Evolutionary conservation across 2,797 vertebrate species (phyloP), one percentile per base, ranked within the genome.

Genomic region (Pseudomugil tenellus): DNA sequence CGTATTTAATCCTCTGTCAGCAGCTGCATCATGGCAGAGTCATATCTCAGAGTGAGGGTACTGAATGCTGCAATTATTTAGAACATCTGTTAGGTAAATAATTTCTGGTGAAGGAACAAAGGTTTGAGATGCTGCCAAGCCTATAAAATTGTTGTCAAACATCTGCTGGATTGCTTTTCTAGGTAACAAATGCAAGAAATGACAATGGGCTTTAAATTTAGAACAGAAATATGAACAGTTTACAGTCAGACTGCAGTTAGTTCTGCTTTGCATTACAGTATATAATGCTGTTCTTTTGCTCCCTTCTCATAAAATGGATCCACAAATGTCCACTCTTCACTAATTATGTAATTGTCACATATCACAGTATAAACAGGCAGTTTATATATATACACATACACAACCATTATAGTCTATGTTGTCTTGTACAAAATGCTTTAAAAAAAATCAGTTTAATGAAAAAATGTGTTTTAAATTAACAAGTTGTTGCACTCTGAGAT

Each of bases 71-170:
- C 72, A 83, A 90, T 89, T 84, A 89, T 77, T 72, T 70, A 16
- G 54, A 87, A 84, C 87, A 90, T 89, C 88, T 92, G 89, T 78
- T 67, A 51, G 64, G 59, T 43, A 58, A 86, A 82, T 55, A 51
- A 58, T 89, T 80, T 77, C 67, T 78, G 74, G 43, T 63, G 51
- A 53, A 43, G 53, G 29, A 73, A 52, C 26, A 23, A 69, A 74
- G 63, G 73, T 75, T 70, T 83, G 56, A 65, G 68, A 70, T 14
- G 74, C 64, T 78, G 79, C 82, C 74, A 70, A 62, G 66, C 34
- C 60, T 58, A 28, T 85, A 74, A 79, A 85, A 83, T 63, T 63
- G 60, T 61, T 72, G 72, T 72, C 61, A 61, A 84, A 81, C 80
- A 77, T 66, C 82, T 86, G 79, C 67, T 70, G 53, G 70, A 72